These are phyloP conservation scores for Ormyrus thymus DNA, from an alignment of 2,888 invertebrate genomes.

Conservation along the genomic window DNA sequence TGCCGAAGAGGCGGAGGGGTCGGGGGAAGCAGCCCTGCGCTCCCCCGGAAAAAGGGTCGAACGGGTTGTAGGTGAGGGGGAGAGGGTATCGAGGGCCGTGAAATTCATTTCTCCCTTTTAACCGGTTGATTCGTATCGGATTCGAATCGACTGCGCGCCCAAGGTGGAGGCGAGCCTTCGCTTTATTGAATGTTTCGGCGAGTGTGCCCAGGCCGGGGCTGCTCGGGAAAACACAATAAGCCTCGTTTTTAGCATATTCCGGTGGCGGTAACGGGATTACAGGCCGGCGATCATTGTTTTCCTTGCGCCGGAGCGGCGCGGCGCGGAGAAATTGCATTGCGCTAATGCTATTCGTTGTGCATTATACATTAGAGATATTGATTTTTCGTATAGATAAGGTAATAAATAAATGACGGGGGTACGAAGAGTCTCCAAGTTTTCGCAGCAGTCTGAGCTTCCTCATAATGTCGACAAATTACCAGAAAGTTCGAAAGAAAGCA, in stretches of 20 bases:
- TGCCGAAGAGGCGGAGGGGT: constrained; percentile 68
- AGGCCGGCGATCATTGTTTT: no score
- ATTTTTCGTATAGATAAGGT: no score
- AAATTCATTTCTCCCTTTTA: constrained; percentile 49
- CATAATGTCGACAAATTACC: no score
- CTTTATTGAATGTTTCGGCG: constrained; percentile 44
- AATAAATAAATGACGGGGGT: no score
- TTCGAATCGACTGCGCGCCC: constrained; percentile 38
- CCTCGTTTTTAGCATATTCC: constrained; percentile 28
- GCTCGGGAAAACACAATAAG: constrained; percentile 18
- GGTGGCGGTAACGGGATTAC: constrained; percentile 29
- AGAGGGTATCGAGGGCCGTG: neutral
- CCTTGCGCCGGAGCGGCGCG: no score
- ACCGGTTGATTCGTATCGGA: constrained; percentile 49
- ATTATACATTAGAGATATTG: no score
- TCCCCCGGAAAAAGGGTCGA: constrained; percentile 64
- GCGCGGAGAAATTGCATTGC: no score
- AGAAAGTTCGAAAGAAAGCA: no score
- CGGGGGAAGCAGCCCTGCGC: constrained; percentile 52
- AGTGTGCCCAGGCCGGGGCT: no score
- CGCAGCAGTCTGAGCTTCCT: no score
- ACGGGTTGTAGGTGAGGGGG: constrained; percentile 2
- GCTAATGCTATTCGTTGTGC: no score
- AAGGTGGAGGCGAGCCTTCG: constrained; percentile 5
- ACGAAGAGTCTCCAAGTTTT: no score